phyloP scores from a whole-genome alignment of 2,113 vertebrate species.

The Diglossa brunneiventris region DNA sequence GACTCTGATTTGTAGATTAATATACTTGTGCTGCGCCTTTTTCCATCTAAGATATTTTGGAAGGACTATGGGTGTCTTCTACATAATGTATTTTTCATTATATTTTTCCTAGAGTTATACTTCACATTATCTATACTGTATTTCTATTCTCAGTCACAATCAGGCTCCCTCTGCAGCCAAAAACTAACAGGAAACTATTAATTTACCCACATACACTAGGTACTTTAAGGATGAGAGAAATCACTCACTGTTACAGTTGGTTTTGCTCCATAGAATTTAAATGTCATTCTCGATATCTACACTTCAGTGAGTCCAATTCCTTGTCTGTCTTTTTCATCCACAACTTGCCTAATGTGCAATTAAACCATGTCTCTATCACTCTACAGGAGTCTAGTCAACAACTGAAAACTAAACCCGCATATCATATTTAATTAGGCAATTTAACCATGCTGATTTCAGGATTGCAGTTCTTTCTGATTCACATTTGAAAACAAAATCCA shows the following conservation, averaged over 20 bases:
- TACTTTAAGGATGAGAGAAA: neutral
- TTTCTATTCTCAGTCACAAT: neutral
- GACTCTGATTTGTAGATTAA: neutral
- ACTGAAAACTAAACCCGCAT: conserved; percentile 21
- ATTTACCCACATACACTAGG: neutral
- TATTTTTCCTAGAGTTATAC: neutral
- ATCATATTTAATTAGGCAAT: conserved; percentile 48
- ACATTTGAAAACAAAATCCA: conserved; percentile 41
- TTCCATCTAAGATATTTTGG: neutral
- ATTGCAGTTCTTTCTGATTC: neutral
- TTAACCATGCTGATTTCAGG: conserved; percentile 33
- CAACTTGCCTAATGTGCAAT: neutral
- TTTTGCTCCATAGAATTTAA: neutral
- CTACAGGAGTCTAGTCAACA: conserved; percentile 14
- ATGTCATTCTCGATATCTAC: neutral
- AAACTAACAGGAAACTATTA: neutral
- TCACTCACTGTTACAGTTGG: neutral
- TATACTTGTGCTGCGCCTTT: neutral
- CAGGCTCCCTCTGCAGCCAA: neutral
- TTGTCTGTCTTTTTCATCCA: neutral
- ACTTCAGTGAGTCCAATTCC: neutral
- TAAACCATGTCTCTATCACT: neutral
- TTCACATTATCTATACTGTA: neutral
- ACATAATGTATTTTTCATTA: neutral
- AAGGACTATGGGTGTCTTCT: neutral